Evolutionary conservation across 1,140 invertebrate genomes (phyloP).

Genomic region (Holcopasites calliopsidis): DNA sequence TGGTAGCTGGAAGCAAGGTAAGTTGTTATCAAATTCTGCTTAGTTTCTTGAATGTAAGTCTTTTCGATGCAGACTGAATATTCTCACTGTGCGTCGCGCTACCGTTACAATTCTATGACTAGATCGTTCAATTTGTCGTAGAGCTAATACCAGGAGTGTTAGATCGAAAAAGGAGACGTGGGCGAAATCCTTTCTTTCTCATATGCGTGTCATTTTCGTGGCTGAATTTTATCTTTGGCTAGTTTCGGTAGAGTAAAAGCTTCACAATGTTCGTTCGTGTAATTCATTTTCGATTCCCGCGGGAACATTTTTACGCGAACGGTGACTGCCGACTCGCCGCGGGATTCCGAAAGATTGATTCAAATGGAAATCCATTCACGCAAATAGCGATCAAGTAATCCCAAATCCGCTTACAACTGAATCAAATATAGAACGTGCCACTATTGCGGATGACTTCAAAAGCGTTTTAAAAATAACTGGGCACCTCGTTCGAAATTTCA

Average conservation of each 20-base stretch:
- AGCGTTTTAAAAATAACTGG: not conserved
- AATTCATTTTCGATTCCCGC: not conserved
- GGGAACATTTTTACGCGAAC: not conserved
- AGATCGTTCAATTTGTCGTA: no score
- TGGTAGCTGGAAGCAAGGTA: slow-evolving; percentile 18
- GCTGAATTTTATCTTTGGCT: not conserved
- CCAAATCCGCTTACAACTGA: slow-evolving; percentile 20
- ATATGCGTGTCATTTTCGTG: no score
- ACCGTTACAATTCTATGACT: not conserved
- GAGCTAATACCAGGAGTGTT: no score
- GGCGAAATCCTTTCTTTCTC: no score
- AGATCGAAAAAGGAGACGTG: no score
- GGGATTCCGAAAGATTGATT: not conserved
- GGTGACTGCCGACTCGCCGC: not conserved
- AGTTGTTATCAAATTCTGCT: slow-evolving; percentile 10
- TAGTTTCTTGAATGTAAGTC: not conserved
- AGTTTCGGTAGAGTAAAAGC: not conserved
- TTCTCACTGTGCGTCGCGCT: not conserved
- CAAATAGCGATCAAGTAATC: slow-evolving; percentile 12
- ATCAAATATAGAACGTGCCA: slow-evolving; percentile 4
- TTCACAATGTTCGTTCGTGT: not conserved
- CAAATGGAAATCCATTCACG: not conserved
- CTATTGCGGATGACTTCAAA: not conserved
- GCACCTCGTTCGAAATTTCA: not conserved
- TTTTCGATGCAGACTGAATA: not conserved